Evolutionary conservation across 2,888 invertebrate genomes (phyloP).

Genomic region (Spatulosminthurus flaviceps): DNA sequence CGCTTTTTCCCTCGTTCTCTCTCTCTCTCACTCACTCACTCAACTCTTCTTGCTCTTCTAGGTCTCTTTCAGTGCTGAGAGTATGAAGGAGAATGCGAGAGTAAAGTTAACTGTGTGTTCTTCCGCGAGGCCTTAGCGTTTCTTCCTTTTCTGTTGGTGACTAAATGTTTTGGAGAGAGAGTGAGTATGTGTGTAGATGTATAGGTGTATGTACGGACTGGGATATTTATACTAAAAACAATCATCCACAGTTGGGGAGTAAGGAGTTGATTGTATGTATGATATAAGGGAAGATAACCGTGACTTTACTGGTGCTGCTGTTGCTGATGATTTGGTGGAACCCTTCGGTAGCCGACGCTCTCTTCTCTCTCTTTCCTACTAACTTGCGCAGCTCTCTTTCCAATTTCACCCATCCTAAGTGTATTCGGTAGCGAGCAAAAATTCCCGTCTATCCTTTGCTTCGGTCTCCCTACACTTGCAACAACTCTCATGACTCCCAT

Average conservation of each 20-base stretch:
- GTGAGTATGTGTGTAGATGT: neutral
- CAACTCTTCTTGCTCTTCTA: neutral
- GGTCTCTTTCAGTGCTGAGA: neutral
- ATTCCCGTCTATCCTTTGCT: constrained; percentile 34
- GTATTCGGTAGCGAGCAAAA: constrained; percentile 40
- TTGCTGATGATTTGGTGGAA: constrained; percentile 26
- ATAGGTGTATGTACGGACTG: neutral
- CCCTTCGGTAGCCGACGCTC: constrained; percentile 31
- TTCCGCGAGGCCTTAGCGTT: constrained; percentile 9
- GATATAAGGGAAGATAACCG: neutral
- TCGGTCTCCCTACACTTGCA: constrained; percentile 9
- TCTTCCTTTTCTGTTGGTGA: constrained; percentile 6
- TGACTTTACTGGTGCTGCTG: constrained; percentile 11
- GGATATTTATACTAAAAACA: neutral
- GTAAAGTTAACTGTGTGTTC: neutral
- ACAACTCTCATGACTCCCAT: constrained; percentile 1
- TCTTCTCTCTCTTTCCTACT: constrained; percentile 20
- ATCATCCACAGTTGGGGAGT: constrained; percentile 13
- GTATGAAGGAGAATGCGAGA: neutral
- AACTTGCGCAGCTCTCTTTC: constrained; percentile 36
- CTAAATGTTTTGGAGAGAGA: constrained; percentile 1
- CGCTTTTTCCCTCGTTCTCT: constrained; percentile 20
- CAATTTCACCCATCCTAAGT: constrained; percentile 26
- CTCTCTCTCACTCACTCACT: too few relatives aligned
- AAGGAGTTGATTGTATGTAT: constrained; percentile 19